A percentile compares a stretch with the other conserved stretches of the same genome.
These are phyloP conservation scores for Siderastrea siderea DNA, from an alignment of 92 coral and sea anemone genomes.

Conservation along the genomic window DNA sequence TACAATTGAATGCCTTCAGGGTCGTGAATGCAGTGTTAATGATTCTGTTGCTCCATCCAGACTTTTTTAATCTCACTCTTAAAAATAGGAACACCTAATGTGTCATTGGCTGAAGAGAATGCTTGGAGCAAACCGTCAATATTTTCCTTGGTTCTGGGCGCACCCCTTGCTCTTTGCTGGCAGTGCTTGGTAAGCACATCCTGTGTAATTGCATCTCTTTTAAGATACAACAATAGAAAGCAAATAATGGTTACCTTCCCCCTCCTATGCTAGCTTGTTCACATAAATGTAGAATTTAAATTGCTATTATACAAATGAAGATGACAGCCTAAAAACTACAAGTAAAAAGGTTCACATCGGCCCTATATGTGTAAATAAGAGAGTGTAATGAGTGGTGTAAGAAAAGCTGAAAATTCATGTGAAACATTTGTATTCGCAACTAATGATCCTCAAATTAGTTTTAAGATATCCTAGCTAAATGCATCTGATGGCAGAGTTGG, in stretches of 20 bases:
- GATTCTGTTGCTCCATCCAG: conserved; percentile 49
- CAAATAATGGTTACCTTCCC: neutral
- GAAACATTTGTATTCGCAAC: too few relatives aligned
- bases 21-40: conserved; percentile 65
- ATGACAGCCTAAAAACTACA: too few relatives aligned
- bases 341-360: too few relatives aligned
- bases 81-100: conserved; percentile 47
- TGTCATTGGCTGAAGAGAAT: conserved; percentile 48
- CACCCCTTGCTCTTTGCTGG: conserved; percentile 32
- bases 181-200: conserved; percentile 24
- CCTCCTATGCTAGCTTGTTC: neutral
- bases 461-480: neutral
- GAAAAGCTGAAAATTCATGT: too few relatives aligned
- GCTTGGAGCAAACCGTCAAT: conserved; percentile 7
- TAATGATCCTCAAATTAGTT: neutral
- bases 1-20: conserved; percentile 60
- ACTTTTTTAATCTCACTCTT: neutral
- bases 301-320: too few relatives aligned
- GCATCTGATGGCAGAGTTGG: too few relatives aligned
- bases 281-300: too few relatives aligned
- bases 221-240: neutral
- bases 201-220: conserved; percentile 1
- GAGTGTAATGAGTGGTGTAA: too few relatives aligned
- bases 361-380: too few relatives aligned
- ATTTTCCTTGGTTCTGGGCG: neutral